Evolutionary conservation across 2,888 invertebrate species (phyloP).

Genomic region (Cactoblastis cactorum): DNA sequence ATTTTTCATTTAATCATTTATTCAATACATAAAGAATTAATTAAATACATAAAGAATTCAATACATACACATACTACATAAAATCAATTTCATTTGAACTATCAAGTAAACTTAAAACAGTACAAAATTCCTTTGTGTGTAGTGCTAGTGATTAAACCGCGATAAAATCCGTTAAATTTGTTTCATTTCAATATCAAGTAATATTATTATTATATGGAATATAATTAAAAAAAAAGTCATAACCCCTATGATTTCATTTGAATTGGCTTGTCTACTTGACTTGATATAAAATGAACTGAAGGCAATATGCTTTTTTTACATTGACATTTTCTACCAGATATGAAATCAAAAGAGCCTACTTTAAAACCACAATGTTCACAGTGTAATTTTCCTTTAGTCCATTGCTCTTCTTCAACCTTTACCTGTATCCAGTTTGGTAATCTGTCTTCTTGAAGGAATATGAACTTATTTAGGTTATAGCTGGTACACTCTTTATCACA

Average conservation of each 20-base stretch:
- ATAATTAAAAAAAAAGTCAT: no score
- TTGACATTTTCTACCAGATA: slow-evolving; percentile 81
- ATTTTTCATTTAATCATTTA: no score
- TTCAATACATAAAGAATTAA: no score
- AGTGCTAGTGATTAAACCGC: no score
- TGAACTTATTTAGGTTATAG: slow-evolving; percentile 48
- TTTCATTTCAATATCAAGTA: neutral
- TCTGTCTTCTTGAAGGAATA: slow-evolving; percentile 78
- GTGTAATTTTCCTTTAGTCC: slow-evolving; percentile 83
- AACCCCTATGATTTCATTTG: no score
- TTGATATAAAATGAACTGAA: slow-evolving; percentile 80
- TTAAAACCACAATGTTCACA: slow-evolving; percentile 81
- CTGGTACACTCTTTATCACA: slow-evolving; percentile 40
- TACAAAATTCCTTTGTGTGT: no score
- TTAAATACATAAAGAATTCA: no score
- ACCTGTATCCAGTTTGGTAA: slow-evolving; percentile 78
- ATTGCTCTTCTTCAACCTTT: slow-evolving; percentile 75
- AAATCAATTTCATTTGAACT: no score
- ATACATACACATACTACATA: no score
- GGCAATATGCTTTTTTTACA: slow-evolving; percentile 78
- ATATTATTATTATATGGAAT: slow-evolving; percentile 9
- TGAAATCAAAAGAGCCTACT: slow-evolving; percentile 84
- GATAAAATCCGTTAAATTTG: no score
- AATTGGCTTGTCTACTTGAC: slow-evolving; percentile 80
- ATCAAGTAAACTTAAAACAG: no score